phyloP scores from a whole-genome alignment of 2,888 invertebrate genomes.

The Cheilosia vulpina region DNA sequence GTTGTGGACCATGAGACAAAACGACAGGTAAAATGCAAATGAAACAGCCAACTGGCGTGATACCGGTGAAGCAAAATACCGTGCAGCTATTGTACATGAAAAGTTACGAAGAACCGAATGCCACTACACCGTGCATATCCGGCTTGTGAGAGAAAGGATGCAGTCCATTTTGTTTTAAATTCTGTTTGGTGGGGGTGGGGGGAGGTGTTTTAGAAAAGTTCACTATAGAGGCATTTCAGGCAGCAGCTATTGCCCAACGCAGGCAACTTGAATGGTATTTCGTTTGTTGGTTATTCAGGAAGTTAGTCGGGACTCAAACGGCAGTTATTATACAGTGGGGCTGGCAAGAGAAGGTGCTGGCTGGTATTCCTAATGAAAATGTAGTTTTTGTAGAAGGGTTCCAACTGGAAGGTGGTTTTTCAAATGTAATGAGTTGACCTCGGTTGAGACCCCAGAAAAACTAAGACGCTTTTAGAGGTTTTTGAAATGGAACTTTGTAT shows the following conservation, averaged over 20 bases:
- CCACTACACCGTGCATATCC: conserved; percentile 24
- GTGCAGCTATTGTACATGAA: conserved; percentile 21
- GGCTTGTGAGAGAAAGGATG: conserved; percentile 39
- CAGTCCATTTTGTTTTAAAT: conserved; percentile 55
- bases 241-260: conserved; percentile 3
- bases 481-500: too few relatives aligned
- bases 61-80: conserved; percentile 11
- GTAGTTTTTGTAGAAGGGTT: too few relatives aligned
- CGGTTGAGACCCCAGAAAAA: too few relatives aligned
- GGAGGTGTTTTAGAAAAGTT: conserved; percentile 23
- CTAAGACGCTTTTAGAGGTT: too few relatives aligned
- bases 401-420: too few relatives aligned
- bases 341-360: neutral
- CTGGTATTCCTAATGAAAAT: too few relatives aligned
- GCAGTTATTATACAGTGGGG: neutral
- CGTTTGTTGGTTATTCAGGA: conserved; percentile 9
- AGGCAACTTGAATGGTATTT: conserved; percentile 8
- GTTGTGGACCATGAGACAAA: conserved; percentile 9
- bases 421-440: too few relatives aligned
- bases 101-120: conserved; percentile 27
- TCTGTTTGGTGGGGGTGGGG: conserved; percentile 19
- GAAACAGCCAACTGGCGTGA: conserved; percentile 41
- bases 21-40: conserved; percentile 63
- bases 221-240: conserved; percentile 23
- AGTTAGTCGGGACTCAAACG: neutral